Percentiles rank a stretch among this genome's conserved stretches.
phyloP scores from a whole-genome alignment of 2,113 vertebrate genomes.

The Suncus etruscus region DNA sequence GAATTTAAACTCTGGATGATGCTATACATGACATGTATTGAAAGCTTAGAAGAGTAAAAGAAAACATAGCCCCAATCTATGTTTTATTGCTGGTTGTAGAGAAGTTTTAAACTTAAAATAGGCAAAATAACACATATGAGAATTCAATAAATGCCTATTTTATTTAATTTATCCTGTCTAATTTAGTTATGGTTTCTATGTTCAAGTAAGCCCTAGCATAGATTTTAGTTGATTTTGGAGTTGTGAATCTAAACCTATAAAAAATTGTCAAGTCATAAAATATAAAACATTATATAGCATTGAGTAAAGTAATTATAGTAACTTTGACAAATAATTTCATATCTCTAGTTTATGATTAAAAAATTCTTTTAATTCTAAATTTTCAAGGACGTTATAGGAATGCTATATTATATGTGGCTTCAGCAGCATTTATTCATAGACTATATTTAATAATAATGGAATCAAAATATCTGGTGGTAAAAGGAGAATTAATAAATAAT shows the following conservation, averaged over 20 bases:
- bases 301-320: not conserved
- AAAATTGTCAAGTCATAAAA: slow-evolving; percentile 22
- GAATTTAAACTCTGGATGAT: not conserved
- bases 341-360: not conserved
- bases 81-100: not conserved
- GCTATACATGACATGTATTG: not conserved
- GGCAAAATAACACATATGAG: not conserved
- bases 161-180: not conserved
- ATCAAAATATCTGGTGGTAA: not conserved
- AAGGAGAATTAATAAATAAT: too few species aligned
- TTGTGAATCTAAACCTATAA: slow-evolving; percentile 36
- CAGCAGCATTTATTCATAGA: not conserved
- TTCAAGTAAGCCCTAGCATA: not conserved
- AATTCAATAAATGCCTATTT: slow-evolving; percentile 10
- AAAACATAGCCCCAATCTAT: not conserved
- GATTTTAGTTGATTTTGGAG: not conserved
- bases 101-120: not conserved
- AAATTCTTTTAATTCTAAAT: not conserved
- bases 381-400: not conserved
- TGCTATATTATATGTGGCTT: not conserved
- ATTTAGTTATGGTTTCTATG: not conserved
- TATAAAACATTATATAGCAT: not conserved
- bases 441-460: not conserved
- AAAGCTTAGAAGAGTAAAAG: not conserved
- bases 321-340: slow-evolving; percentile 11